Base-by-base conservation (phyloP, 2,797 vertebrate species). In the Trachops cirrhosus region DNA sequence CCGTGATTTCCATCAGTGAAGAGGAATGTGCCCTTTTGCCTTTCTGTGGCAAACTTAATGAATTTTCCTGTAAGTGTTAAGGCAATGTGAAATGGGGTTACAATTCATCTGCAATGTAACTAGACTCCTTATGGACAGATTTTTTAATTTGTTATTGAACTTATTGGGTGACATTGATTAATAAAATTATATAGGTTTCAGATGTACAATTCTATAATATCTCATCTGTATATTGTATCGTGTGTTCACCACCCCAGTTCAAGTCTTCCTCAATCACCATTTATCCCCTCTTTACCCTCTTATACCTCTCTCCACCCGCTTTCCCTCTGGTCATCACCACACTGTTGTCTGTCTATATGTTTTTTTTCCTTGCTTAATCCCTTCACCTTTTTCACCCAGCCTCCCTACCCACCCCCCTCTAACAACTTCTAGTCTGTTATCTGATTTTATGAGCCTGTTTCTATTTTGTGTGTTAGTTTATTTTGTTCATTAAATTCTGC, bases 41-140 rank as follows among this genome's bases (percentile, higher is more conserved):
- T 91, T 96, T 93, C 32, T 84, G 41, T n/a, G 24, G 50, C 54
- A 95, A 93, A 96, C 92, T 78, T 91, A 91, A 85, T 93, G 50
- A 88, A 78, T 93, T 96, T 96, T 87, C 32, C 73, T 88, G 5
- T 74, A 86, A 85, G 93, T 75, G 19, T 82, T 80, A 83, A 91
- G 67, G 46, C 44, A 26, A 14, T 86, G 41, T 89, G 67, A 67
- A 54, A 57, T 85, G 54, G 15, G n/a, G 24, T 96, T 85, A 90
- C 5, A 78, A 93, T 87, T 89, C 85, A 80, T 87, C 71, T 95
- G 21, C 50, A 93, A 12, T 78, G 26, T 68, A 96, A 52, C 32
- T 84, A 84, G 83, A 94, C 6, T 94, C 59, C 87, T 86, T 74
- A 94, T 46, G 26, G 57, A 44, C 9, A 67, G 19, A n/a, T 91